Base-by-base conservation (phyloP, 2,113 vertebrate species). In the Alces alces region DNA sequence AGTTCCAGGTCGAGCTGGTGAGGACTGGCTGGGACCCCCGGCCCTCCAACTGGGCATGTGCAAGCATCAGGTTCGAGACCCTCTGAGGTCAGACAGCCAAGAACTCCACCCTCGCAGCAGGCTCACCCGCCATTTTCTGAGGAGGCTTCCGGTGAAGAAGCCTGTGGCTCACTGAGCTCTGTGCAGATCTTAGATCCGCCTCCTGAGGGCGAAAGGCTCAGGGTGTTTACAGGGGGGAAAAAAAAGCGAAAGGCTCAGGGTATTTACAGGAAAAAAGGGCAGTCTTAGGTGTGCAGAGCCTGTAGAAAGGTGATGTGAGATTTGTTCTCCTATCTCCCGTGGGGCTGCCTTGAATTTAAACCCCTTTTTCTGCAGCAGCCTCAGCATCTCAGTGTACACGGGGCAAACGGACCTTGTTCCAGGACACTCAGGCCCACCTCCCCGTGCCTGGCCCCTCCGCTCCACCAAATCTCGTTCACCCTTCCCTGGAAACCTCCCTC, bases 391-490 rank as follows among this genome's bases (percentile, higher is more conserved):
- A 5, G 33, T 0, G 5, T 9, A n/a, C 19, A 4, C 12, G 7
- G 11, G 33, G 50, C 79, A 82, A n/a, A 52, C 17, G 3, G 47
- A 13, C 79, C 78, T 82, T 33, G 11, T 7, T 23, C 19, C 33
- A n/a, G 12, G 58, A 27, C 54, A 4, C 5, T n/a, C 12, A 11
- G 10, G 5, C 17, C 57, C 23, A 0, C 43, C 3, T 2, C 27
- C 12, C 0, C 0, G 6, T 0, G 15, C 47, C 5, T 6, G 0
- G 50, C 7, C 33, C 33, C 27, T 15, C 25, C 4, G 4, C 13
- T 5, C 14, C 66, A 7, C 1, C 4, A 8, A 8, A 21, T 10
- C 47, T 4, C 2, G 0, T 13, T 33, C 30, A 36, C 30, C 30
- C 39, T 36, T 15, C 25, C 21, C 5, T 1, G 1, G 8, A 19